A percentile compares a stretch with the other conserved stretches of the same genome.
Evolutionary conservation across 2,888 invertebrate species (phyloP).

Genomic region (Asteroscopus sphinx): DNA sequence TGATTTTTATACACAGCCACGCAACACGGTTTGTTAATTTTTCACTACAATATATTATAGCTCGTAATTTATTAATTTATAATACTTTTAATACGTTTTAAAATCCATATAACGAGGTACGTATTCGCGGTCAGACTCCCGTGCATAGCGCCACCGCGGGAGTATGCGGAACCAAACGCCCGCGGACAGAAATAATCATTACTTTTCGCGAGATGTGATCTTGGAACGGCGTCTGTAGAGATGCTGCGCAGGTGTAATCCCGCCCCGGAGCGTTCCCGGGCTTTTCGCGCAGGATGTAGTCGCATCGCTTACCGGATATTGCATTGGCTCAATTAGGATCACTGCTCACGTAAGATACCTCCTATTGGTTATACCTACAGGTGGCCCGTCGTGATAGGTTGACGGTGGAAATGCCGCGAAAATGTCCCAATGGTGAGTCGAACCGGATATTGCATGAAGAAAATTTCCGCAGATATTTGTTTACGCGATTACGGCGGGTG

Average conservation of each 20-base stretch:
- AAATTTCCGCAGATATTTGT: slow-evolving; percentile 87
- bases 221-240: slow-evolving; percentile 78
- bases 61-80: slow-evolving; percentile 76
- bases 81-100: slow-evolving; percentile 81
- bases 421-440: slow-evolving; percentile 71
- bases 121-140: slow-evolving; percentile 76
- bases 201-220: slow-evolving; percentile 90
- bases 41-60: slow-evolving; percentile 58
- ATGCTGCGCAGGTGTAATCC: slow-evolving; percentile 84
- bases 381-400: slow-evolving; percentile 69
- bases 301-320: slow-evolving; percentile 78
- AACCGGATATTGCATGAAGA: slow-evolving; percentile 84
- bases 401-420: slow-evolving; percentile 74
- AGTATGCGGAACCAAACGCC: slow-evolving; percentile 83
- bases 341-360: slow-evolving; percentile 67
- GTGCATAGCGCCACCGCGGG: slow-evolving; percentile 82
- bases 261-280: slow-evolving; percentile 82
- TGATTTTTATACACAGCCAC: slow-evolving; percentile 29
- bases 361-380: slow-evolving; percentile 70
- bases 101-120: slow-evolving; percentile 78
- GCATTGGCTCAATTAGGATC: slow-evolving; percentile 81
- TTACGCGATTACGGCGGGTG: slow-evolving; percentile 78
- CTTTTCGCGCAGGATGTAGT: slow-evolving; percentile 85
- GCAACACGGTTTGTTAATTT: slow-evolving; percentile 39
- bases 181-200: slow-evolving; percentile 90